Evolutionary conservation across 2,113 vertebrate genomes (phyloP), one percentile per base, ranked within the genome.

Genomic region (Ariopsis seemanni): DNA sequence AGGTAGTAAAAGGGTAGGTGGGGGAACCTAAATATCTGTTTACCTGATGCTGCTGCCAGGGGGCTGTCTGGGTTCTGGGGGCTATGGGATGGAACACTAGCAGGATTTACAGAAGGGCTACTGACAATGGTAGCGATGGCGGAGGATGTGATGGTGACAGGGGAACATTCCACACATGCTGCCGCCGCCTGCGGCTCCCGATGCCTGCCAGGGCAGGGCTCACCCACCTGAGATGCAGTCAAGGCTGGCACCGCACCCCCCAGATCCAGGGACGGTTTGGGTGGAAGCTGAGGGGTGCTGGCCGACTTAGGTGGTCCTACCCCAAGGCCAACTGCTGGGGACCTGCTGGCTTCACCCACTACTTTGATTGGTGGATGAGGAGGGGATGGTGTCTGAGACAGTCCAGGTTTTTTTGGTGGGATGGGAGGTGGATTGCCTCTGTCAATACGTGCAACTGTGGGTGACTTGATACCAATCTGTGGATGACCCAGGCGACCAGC

Each of bases 11-110:
- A 92, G 90, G 81, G 74, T 84, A 85, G 86, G 89, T 91, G 86
- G 92, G 53, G 89, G 90, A 91, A 91, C 90, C 86, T 42, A 34
- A 91, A 95, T 93, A 96, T 94, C 96, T 95, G 95, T 96, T 99
- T 99, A 99, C 98, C 98, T 99, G 98, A 98, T 96, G 98, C 97
- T 98, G 97, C 96, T 99, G 98, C 98, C 98, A 99, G 97, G 95
- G 97, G 96, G 95, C 96, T 97, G 97, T 96, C 97, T 95, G 95
- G 96, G 95, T 96, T 95, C 95, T 96, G 93, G 95, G 97, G 94
- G 93, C 95, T 98, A 99, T 94, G 93, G 96, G 96, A 96, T 96
- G 97, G 94, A 95, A 96, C 94, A 94, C 96, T 98, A 98, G 97
- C 92, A 94, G 96, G 96, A 94, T 96, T 96, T 96, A 98, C 96